Base-by-base conservation (phyloP, 2,888 invertebrate species). In the Mongoloraphidia duomilia region DNA sequence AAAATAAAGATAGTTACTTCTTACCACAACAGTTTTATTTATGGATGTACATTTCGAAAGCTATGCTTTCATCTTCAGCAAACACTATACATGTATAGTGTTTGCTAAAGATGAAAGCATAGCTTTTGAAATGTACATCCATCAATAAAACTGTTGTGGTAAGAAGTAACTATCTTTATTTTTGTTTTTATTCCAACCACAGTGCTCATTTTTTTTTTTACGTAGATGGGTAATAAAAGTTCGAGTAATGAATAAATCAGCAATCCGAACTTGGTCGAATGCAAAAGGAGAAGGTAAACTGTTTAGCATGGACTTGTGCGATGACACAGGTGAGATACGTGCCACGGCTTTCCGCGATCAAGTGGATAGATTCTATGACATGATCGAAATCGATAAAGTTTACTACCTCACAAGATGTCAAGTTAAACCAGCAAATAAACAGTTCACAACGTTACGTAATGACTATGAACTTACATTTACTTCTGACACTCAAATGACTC, bases 391-490 rank as follows among this genome's bases (percentile, higher is more conserved):
- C 1, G 84, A 86, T 58, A 83, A 84, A 66, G 80, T 95, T 1
- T 98, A 93, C 65, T 92, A 80, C 63, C 80, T 98, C 52, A 84
- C 85, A 42, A 82, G 83, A 53, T 89, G 87, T 54, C 72, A 74
- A 42, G 67, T 97, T n/a, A 96, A 96, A 65, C 79, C 88, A 2
- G 96, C 97, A 0, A 96, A 98, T 67, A 95, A 93, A 63, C 84
- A 88, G 61, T 98, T 76, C 65, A 76, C 78, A 35, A 76, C 72
- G 37, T 66, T 94, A 8, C 87, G 88, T 56, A 93, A 96, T 63
- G 96, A 97, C 63, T 98, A 96, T 61, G 98, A 99, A 66, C 86
- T 99, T 83, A 84, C 90, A 1, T 80, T 96, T 60, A 80, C 73
- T 10, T 67, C 70, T 8, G 92, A 95, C 41, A 84, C 91, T 0